Evolutionary conservation across 2,888 invertebrate genomes (phyloP).

Genomic region (Ophion slaviceki): DNA sequence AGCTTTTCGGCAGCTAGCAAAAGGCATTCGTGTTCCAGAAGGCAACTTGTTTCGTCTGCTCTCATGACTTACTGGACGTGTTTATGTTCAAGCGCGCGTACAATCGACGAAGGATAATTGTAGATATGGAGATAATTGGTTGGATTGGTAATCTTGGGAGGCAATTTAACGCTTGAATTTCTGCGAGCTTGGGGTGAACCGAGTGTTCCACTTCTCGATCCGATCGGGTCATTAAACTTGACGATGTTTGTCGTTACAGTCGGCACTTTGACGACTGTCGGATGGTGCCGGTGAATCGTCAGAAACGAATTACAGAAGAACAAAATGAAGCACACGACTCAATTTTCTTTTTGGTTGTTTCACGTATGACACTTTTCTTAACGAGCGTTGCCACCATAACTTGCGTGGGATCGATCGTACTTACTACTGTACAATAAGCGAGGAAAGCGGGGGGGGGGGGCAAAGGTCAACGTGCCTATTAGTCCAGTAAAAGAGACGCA

Average conservation of each 20-base stretch:
- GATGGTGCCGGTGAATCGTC: not conserved
- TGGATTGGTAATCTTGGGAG: not conserved
- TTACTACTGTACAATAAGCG: not conserved
- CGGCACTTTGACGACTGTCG: not conserved
- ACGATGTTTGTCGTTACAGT: not conserved
- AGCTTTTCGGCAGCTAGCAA: too few relatives aligned
- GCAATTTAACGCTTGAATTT: not conserved
- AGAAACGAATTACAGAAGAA: not conserved
- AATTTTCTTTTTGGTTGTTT: constrained; percentile 25
- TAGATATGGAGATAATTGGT: not conserved
- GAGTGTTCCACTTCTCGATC: not conserved
- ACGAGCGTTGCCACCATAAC: constrained; percentile 50
- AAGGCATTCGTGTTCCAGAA: too few relatives aligned
- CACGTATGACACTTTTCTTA: constrained; percentile 16
- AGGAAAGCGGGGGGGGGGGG: not conserved
- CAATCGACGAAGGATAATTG: not conserved
- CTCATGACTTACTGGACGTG: not conserved
- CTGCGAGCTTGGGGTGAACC: not conserved
- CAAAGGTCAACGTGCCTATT: constrained; percentile 17
- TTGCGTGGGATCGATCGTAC: constrained; percentile 52
- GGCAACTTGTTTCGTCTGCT: not conserved
- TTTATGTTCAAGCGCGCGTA: not conserved
- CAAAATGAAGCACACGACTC: not conserved
- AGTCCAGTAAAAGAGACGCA: too few relatives aligned
- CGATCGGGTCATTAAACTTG: not conserved